Evolutionary conservation across 2,888 invertebrate genomes (phyloP).

Genomic region (Drosophila austrosaltans): DNA sequence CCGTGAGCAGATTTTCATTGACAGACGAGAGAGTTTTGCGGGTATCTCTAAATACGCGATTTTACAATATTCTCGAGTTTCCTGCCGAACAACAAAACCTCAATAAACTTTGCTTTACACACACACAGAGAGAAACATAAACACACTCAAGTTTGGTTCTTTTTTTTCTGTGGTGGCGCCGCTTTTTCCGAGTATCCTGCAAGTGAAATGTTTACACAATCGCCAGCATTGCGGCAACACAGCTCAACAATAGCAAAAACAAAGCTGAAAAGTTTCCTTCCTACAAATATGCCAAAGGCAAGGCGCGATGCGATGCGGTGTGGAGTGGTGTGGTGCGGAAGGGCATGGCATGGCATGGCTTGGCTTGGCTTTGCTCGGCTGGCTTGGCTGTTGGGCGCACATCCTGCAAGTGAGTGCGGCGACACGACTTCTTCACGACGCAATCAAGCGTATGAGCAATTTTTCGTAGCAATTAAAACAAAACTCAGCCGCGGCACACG

Average conservation of each 20-base stretch:
- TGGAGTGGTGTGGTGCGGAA: too few species aligned
- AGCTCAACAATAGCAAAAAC: constrained; percentile 61
- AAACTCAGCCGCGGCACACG: constrained; percentile 66
- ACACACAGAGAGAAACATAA: too few species aligned
- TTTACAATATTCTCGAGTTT: background rate
- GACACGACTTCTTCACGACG: constrained; percentile 65
- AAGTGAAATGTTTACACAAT: constrained; percentile 80
- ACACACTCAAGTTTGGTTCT: constrained; percentile 27
- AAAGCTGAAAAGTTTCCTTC: constrained; percentile 42
- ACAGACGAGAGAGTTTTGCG: background rate
- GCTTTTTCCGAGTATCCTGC: constrained; percentile 45
- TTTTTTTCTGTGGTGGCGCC: constrained; percentile 40
- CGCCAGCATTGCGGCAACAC: constrained; percentile 52
- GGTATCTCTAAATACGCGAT: background rate
- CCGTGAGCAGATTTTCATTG: background rate
- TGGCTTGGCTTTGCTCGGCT: too few species aligned
- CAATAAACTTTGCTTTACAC: constrained; percentile 10
- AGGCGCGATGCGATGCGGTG: too few species aligned
- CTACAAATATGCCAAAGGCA: constrained; percentile 46
- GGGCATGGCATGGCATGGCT: too few species aligned
- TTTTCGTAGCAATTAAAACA: constrained; percentile 77
- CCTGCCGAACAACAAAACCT: background rate
- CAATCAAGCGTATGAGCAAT: constrained; percentile 79
- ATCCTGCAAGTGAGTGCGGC: constrained; percentile 40
- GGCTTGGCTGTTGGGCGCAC: constrained; percentile 41